Base-by-base conservation (phyloP, 1,140 invertebrate species). In the Drosophila kikkawai region DNA sequence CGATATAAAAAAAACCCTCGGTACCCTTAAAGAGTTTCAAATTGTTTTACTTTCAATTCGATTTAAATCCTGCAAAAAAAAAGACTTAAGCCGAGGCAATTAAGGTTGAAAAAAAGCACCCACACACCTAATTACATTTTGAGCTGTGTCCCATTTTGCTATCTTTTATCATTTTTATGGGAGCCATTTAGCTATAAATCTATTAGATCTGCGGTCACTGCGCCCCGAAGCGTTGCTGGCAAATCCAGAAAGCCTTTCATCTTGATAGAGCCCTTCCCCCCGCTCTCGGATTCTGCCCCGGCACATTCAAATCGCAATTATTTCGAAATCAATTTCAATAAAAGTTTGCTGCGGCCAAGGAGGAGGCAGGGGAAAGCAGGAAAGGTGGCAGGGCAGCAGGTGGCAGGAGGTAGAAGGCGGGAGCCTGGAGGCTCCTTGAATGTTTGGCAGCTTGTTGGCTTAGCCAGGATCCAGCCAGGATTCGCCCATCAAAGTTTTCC, bases 291-390 rank as follows among this genome's bases (percentile, higher is more conserved):
- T 45, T 50, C 29, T 41, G 48, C 57, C 8, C 71, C n/a, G 63
- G 60, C 78, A 78, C 69, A 80, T 86, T 77, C 66, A 85, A 90
- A 84, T 85, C 80, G 85, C 85, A 88, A 88, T 88, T 88, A 88
- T 88, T 82, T 85, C 55, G 79, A 85, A 90, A 88, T 88, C 85
- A 88, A 88, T 88, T 88, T 85, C 85, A 88, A 88, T 90, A 91
- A 88, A 88, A 88, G 86, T 88, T 88, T 67, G 55, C 50, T 55
- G 39, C 50, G 48, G 48, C 34, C 61, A 34, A 45, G 51, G 32
- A 22, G 66, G 48, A n/a, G 37, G 37, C 3, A 12, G 4, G 4
- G 47, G 26, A 29, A 26, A 2, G 22, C 22, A 11, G 19, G 41
- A 8, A 37, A 7, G 56, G 41, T 17, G 2, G 22, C 45, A 15